Evolutionary conservation across 2,888 invertebrate species (phyloP), one percentile per base, ranked within the genome.

Genomic region (Scrobipalpa costella): DNA sequence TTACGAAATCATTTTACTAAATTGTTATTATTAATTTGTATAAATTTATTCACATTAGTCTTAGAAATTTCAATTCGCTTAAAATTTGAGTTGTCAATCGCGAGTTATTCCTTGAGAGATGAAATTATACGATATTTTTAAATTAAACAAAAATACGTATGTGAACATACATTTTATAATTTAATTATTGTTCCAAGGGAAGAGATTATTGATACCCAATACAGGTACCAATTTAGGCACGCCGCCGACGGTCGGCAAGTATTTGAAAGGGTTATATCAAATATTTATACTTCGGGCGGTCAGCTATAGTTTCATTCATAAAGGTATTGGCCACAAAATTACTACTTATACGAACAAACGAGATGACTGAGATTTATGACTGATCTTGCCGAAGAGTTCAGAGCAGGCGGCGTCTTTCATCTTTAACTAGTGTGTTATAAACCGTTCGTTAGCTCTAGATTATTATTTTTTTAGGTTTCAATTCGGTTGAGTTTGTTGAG

Each of bases 371-470:
- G 71, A 78, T 80, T 81, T 79, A 80, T 72, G 72, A 70, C 69
- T 74, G 71, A 77, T 72, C 75, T 69, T 64, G 67, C 67, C 70
- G 68, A 66, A 67, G 64, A 66, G 66, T 71, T 72, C 69, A 74
- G 74, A 75, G 74, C 69, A 73, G 73, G 75, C 77, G 74, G 76
- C 70, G 74, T 77, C 78, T 81, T 84, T 74, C 73, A 80, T 76
- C 74, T 75, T 68, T 66, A 70, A 74, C 75, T 71, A 67, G 69
- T 66, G 76, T 73, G 78, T 83, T 80, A 79, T 79, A 80, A 80
- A 75, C 75, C 74, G 74, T 79, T 83, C 81, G 80, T 84, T 83
- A 83, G 75, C 71, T 68, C 65, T 68, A 68, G 71, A 71, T 71
- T 71, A 70, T 74, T 74, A 72, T 76, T 75, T 76, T n/a, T 68